Conservation (phyloP, 2,888 invertebrate species). For the Ommatoiulus sabulosus region DNA sequence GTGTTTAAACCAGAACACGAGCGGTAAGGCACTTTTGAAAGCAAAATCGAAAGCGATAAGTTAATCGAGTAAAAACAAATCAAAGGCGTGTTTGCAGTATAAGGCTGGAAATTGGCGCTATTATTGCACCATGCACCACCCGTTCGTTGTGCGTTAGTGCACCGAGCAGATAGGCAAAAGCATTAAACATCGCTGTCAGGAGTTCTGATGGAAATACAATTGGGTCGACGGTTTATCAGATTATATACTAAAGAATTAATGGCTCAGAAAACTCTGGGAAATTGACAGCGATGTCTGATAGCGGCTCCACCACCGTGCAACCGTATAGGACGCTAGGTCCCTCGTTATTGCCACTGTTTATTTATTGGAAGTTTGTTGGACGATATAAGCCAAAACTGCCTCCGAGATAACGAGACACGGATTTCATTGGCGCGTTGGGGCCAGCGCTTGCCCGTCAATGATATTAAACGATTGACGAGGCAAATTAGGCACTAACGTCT, state of each 20-base stretch:
- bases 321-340: neutral
- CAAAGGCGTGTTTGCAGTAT: neutral
- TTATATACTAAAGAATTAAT: constrained; percentile 57
- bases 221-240: constrained; percentile 56
- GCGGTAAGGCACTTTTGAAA: neutral
- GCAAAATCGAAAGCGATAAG: neutral
- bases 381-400: constrained; percentile 14
- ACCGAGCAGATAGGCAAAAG: constrained; percentile 20
- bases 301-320: constrained; percentile 4
- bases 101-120: neutral
- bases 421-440: neutral
- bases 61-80: constrained; percentile 9
- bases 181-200: constrained; percentile 49
- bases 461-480: neutral
- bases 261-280: constrained; percentile 56
- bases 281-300: constrained; percentile 52
- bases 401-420: neutral
- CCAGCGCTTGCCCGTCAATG: neutral
- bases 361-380: constrained; percentile 26
- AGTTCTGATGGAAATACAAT: constrained; percentile 54
- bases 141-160: neutral
- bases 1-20: neutral
- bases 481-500: too few species aligned
- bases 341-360: constrained; percentile 25
- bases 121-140: neutral